These are phyloP conservation scores for Philantomba maxwellii DNA, from an alignment of 2,113 vertebrate species.

Conservation along the genomic window DNA sequence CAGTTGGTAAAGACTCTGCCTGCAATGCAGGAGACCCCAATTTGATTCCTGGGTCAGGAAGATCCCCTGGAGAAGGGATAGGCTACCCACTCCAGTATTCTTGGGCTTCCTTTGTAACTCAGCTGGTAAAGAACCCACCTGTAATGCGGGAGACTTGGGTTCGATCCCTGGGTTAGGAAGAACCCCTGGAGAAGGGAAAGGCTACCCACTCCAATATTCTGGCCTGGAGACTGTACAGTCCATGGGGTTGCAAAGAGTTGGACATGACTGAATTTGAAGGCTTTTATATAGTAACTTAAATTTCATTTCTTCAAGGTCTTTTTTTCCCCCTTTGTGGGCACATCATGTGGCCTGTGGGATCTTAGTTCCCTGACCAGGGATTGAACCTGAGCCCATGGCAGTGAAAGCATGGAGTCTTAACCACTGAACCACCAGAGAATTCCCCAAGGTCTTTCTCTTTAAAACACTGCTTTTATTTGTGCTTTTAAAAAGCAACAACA, in stretches of 20 bases:
- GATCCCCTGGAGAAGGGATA: not conserved
- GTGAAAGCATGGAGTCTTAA: not conserved
- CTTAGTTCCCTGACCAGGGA: not conserved
- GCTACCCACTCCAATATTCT: not conserved
- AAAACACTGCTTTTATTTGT: not conserved
- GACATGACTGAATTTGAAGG: not conserved
- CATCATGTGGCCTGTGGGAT: not conserved
- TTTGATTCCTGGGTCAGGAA: too few relatives aligned
- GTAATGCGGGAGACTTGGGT: not conserved
- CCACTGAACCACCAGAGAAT: not conserved
- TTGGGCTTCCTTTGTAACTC: not conserved
- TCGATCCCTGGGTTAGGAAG: not conserved
- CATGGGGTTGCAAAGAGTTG: not conserved
- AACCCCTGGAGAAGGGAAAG: not conserved
- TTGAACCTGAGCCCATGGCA: not conserved
- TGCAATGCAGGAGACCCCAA: not conserved
- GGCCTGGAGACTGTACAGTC: not conserved
- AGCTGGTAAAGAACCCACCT: not conserved
- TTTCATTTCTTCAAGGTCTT: not conserved
- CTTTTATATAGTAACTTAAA: not conserved
- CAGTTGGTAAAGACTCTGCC: not conserved
- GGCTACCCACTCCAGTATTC: not conserved
- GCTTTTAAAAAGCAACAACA: not conserved
- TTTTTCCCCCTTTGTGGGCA: not conserved
- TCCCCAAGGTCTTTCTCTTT: not conserved